Conservation (phyloP, 2,888 invertebrate genomes). For the Papilio elwesi region DNA sequence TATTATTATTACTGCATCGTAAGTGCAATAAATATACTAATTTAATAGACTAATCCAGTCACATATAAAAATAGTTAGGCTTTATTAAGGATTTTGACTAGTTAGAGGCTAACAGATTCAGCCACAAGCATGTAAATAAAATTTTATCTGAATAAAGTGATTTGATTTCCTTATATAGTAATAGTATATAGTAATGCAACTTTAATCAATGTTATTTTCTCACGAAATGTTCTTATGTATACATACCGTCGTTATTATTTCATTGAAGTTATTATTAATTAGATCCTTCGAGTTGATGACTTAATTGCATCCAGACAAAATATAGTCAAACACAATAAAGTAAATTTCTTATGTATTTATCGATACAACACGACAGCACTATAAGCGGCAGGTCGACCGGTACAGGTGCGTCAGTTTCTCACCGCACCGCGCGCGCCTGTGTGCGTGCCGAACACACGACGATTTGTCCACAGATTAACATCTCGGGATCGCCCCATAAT, state of each 20-base stretch:
- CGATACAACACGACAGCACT: constrained; percentile 54
- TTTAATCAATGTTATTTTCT: too few relatives aligned
- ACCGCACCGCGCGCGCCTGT: constrained; percentile 56
- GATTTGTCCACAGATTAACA: constrained; percentile 66
- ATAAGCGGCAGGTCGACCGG: constrained; percentile 64
- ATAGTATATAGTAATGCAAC: neutral
- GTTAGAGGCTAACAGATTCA: neutral
- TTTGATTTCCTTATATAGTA: neutral
- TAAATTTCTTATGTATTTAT: constrained; percentile 31
- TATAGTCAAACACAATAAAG: too few relatives aligned
- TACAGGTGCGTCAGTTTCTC: constrained; percentile 82
- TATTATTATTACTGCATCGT: neutral
- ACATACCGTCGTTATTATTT: neutral
- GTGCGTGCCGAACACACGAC: constrained; percentile 57
- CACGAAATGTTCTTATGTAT: neutral
- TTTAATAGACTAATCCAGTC: constrained; percentile 7
- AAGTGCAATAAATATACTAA: constrained; percentile 14
- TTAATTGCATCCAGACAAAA: neutral
- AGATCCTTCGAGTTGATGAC: neutral
- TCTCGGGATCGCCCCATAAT: constrained; percentile 47
- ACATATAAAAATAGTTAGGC: neutral
- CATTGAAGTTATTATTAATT: neutral
- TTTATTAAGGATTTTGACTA: neutral
- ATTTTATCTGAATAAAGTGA: neutral
- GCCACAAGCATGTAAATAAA: neutral